These are phyloP conservation scores for Lacerta viridis DNA, from an alignment of 2,797 vertebrate genomes.

Conservation along the genomic window DNA sequence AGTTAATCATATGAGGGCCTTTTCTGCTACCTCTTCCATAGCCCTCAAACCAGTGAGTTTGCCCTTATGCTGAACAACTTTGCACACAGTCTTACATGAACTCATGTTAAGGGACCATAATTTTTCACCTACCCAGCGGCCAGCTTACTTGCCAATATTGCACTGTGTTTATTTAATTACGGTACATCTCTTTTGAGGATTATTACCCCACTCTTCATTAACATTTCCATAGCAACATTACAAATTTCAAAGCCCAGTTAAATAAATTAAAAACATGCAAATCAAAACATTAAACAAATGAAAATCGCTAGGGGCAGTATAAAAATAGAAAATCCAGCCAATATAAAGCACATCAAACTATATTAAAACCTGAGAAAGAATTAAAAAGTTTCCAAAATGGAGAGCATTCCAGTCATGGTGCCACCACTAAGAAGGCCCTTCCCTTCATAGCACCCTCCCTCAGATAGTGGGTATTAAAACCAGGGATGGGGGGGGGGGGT, in stretches of 20 bases:
- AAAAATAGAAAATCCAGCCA: conserved; percentile 4
- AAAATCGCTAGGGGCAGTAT: not conserved
- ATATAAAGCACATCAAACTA: not conserved
- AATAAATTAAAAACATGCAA: not conserved
- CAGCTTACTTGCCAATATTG: not conserved
- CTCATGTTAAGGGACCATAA: not conserved
- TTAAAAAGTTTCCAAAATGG: not conserved
- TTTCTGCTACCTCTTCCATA: not conserved
- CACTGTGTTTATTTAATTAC: not conserved
- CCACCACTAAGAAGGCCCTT: not conserved
- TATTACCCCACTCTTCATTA: not conserved
- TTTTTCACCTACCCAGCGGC: not conserved
- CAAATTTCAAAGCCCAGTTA: not conserved
- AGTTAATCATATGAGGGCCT: not conserved
- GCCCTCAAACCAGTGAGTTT: not conserved
- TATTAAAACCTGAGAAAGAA: not conserved
- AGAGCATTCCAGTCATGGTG: not conserved
- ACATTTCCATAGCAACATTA: not conserved
- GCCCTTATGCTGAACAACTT: not conserved
- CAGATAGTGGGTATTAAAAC: not conserved
- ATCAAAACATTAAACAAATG: not conserved
- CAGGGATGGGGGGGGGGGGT: too few relatives aligned
- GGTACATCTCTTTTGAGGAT: not conserved
- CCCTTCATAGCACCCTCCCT: not conserved
- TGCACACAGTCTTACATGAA: conserved; percentile 4